Evolutionary conservation across 1,140 invertebrate species (phyloP), one percentile per base, ranked within the genome.

Genomic region (Hyles euphorbiae): DNA sequence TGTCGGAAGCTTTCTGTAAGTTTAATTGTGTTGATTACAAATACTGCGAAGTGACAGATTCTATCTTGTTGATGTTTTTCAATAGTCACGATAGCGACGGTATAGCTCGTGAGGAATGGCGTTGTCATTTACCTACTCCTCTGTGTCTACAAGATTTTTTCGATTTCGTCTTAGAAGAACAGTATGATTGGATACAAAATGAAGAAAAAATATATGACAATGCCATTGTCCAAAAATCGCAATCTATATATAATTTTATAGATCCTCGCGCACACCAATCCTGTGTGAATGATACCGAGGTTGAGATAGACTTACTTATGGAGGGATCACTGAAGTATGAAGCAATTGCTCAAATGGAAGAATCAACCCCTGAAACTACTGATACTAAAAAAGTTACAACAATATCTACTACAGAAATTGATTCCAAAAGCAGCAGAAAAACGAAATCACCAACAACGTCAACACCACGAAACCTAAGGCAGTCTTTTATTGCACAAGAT

Each of bases 81-180:
- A 89, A 90, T 68, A 76, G 77, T 58, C 73, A 86, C 46, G 67
- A 81, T 61, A 63, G 69, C 32, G 70, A 82, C 48, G 74, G 73
- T 1, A 68, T 88, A 58, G 68, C 65, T 4, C 67, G 82, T 33
- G 72, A 83, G 44, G 81, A 83, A 65, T 83, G 83, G 79, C 68
- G 80, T 3, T 76, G 80, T 53, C 86, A 79, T 63, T 64, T 91
- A 56, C 74, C 87, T 3, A 91, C 91, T n/a, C 83, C 90, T 3
- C 67, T 91, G 36, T 88, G 89, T 56, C 70, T 91, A 12, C 79
- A 87, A 70, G 90, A 92, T 64, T 91, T 91, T 78, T 89, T 88
- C 71, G 85, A 91, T 56, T 91, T 90, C 70, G 83, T 91, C 33
- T 67, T 87, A 40, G 75, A 88, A 44, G 90, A 91, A 55, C 77